Conservation (phyloP, 2,797 vertebrate genomes). For the Helicolenus hilgendorfi region DNA sequence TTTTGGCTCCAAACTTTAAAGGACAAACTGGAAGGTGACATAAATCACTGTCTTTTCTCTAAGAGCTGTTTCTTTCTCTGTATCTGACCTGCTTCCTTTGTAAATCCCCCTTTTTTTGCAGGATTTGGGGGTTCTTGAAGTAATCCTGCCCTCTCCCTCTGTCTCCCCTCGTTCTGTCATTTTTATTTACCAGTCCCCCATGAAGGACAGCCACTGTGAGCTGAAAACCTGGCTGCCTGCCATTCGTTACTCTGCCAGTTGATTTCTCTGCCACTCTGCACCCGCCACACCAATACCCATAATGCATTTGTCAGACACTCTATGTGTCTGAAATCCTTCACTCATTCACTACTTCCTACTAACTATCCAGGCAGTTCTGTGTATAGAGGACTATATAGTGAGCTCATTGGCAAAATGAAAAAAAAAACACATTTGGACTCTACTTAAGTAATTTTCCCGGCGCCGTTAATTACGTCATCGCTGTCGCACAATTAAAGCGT, state of each 20-base stretch:
- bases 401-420: too few relatives aligned
- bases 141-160: conserved; percentile 14
- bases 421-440: too few relatives aligned
- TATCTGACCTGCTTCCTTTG: background rate
- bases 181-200: conserved; percentile 46
- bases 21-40: background rate
- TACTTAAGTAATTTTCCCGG: too few relatives aligned
- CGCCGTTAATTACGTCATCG: too few relatives aligned
- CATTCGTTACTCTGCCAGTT: conserved; percentile 74
- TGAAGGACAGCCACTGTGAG: conserved; percentile 66
- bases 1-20: background rate
- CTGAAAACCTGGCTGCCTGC: conserved; percentile 72
- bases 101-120: background rate
- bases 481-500: too few relatives aligned
- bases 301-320: conserved; percentile 83
- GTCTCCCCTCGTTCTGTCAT: background rate
- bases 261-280: conserved; percentile 57
- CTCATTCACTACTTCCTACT: too few relatives aligned
- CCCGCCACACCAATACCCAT: conserved; percentile 77
- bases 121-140: background rate
- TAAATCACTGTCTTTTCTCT: conserved; percentile 13
- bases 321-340: too few relatives aligned
- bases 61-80: conserved; percentile 24
- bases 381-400: too few relatives aligned
- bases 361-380: too few relatives aligned